These are phyloP conservation scores for Gnathonemus echidnorhynchus DNA, from an alignment of 2,113 vertebrate species.

Conservation along the genomic window DNA sequence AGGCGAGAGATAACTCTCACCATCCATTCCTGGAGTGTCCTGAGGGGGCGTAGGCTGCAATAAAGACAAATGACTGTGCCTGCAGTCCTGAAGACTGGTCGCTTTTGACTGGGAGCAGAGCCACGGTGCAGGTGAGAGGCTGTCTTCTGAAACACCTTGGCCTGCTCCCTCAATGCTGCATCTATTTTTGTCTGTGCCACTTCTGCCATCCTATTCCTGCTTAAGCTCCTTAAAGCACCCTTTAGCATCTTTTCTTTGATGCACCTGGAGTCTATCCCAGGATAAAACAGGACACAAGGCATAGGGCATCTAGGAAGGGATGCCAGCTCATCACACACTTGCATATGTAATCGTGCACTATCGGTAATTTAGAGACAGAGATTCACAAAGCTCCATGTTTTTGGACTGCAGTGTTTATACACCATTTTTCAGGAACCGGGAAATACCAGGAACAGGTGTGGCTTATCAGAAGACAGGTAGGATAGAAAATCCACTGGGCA, in stretches of 20 bases:
- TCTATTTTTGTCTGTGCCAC: constrained; percentile 9
- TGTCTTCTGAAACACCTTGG: background rate
- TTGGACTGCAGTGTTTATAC: background rate
- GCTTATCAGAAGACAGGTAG: background rate
- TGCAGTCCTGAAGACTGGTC: background rate
- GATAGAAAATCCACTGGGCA: background rate
- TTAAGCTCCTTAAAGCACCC: background rate
- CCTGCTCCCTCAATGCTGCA: background rate
- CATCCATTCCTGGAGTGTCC: background rate
- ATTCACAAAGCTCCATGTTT: background rate
- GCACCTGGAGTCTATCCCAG: background rate
- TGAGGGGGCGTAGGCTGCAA: background rate
- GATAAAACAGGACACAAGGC: background rate
- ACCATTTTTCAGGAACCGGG: background rate
- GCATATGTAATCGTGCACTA: background rate
- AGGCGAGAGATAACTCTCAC: background rate
- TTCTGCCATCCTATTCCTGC: background rate
- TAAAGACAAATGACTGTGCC: constrained; percentile 14
- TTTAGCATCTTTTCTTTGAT: background rate
- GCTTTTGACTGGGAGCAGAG: background rate
- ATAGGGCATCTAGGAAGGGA: background rate
- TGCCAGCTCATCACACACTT: background rate
- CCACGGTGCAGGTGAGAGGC: background rate
- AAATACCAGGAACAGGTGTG: background rate
- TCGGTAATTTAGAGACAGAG: background rate